These are phyloP conservation scores for Saimiri boliviensis DNA, from an alignment of 2,113 vertebrate genomes.

Conservation along the genomic window DNA sequence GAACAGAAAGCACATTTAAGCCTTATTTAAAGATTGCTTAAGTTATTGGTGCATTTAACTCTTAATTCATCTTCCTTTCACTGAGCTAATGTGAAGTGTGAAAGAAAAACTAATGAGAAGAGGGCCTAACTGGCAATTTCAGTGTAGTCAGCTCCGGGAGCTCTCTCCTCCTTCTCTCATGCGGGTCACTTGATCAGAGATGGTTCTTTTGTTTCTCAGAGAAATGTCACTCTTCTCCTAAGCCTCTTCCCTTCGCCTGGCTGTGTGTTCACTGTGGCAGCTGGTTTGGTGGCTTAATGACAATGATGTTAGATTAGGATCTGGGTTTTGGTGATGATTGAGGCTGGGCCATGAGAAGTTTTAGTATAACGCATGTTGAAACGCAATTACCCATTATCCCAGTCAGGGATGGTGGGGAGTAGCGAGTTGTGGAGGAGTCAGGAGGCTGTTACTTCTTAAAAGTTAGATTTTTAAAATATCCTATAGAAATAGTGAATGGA, in stretches of 20 bases:
- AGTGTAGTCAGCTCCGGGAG: neutral
- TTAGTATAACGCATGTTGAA: conserved; percentile 54
- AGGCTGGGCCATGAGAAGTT: conserved; percentile 51
- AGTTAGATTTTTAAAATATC: conserved; percentile 55
- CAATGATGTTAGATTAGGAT: conserved; percentile 63
- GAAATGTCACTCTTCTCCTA: neutral
- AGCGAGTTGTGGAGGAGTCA: neutral
- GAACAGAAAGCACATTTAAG: neutral
- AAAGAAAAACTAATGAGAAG: conserved; percentile 64
- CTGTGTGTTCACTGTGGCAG: neutral
- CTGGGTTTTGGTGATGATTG: conserved; percentile 58
- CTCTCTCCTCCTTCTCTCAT: neutral
- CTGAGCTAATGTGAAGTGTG: conserved; percentile 65
- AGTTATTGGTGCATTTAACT: conserved; percentile 71
- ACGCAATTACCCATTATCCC: conserved; percentile 68
- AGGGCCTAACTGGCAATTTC: conserved; percentile 45
- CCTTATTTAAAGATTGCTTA: conserved; percentile 66
- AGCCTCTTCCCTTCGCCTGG: neutral
- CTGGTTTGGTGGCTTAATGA: conserved; percentile 61
- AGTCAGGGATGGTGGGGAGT: neutral
- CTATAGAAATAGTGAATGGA: conserved; percentile 54
- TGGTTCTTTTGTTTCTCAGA: conserved; percentile 55
- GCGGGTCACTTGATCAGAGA: conserved; percentile 38
- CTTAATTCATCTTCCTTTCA: conserved; percentile 68
- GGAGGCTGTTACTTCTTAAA: conserved; percentile 30